Percentiles rank a stretch among this genome's conserved stretches.
phyloP scores from a whole-genome alignment of 2,797 vertebrate genomes.

The Melanotaenia nigrans region DNA sequence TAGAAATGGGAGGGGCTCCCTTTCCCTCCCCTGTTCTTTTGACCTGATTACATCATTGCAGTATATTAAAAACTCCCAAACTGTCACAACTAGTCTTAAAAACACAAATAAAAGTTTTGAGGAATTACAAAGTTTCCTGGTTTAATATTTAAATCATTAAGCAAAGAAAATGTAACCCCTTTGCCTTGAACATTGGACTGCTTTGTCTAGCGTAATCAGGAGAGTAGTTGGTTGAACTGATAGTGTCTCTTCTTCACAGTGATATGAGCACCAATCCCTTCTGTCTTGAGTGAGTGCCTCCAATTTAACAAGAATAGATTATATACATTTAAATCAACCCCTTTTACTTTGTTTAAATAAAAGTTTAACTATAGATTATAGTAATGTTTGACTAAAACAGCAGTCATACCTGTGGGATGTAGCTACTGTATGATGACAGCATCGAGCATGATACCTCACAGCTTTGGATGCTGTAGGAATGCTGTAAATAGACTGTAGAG shows the following conservation, averaged over 20 bases:
- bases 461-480: constrained; percentile 3
- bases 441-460: neutral
- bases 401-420: neutral
- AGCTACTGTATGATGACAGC: constrained; percentile 10
- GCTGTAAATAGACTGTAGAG: constrained; percentile 37
- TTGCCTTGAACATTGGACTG: constrained; percentile 35
- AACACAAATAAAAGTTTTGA: neutral
- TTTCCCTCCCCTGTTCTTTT: constrained; percentile 39
- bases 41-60: constrained; percentile 57
- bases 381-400: constrained; percentile 1
- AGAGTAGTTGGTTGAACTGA: constrained; percentile 16
- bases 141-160: neutral
- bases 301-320: neutral
- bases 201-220: constrained; percentile 8
- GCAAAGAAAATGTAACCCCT: neutral
- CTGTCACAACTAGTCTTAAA: constrained; percentile 2
- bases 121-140: neutral
- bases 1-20: constrained; percentile 40
- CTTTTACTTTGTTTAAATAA: neutral
- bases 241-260: constrained; percentile 6
- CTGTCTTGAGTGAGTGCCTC: constrained; percentile 33
- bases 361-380: neutral
- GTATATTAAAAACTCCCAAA: constrained; percentile 23
- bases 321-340: neutral
- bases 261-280: constrained; percentile 13